Evolutionary conservation across 2,888 invertebrate species (phyloP).

Genomic region (Trichopoda pennipes): DNA sequence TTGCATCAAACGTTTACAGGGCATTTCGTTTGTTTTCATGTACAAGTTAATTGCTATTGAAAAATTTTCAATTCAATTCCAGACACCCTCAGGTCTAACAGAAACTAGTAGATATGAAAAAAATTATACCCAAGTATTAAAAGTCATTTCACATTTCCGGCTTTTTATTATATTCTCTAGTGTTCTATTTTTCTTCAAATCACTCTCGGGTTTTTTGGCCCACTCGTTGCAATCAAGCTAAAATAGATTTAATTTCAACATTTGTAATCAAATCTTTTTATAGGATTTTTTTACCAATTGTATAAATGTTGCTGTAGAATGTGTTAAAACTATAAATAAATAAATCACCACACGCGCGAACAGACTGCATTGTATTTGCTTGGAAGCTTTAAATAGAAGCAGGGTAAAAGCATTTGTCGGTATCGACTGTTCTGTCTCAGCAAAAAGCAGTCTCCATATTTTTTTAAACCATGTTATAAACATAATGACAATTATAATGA

Average conservation of each 20-base stretch:
- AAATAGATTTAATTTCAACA: slow-evolving; percentile 21
- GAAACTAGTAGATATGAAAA: too few relatives aligned
- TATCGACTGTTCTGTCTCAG: slow-evolving; percentile 72
- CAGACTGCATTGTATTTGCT: slow-evolving; percentile 84
- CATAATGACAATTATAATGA: slow-evolving; percentile 83
- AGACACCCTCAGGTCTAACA: too few relatives aligned
- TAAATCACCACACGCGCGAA: slow-evolving; percentile 85
- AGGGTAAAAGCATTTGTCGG: slow-evolving; percentile 83
- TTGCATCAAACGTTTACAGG: too few relatives aligned
- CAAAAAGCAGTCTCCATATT: slow-evolving; percentile 83
- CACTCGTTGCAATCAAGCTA: slow-evolving; percentile 71
- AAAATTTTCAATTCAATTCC: too few relatives aligned
- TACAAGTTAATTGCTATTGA: too few relatives aligned
- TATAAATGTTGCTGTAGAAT: slow-evolving; percentile 85
- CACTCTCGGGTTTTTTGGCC: slow-evolving; percentile 26
- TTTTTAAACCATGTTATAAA: slow-evolving; percentile 90
- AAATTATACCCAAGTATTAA: slow-evolving; percentile 80
- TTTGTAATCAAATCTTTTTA: neutral
- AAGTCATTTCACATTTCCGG: slow-evolving; percentile 73
- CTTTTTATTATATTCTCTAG: slow-evolving; percentile 60
- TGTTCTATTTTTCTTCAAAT: neutral
- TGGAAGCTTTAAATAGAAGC: slow-evolving; percentile 84
- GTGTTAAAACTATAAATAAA: slow-evolving; percentile 84
- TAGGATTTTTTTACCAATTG: slow-evolving; percentile 82
- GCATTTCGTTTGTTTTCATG: too few relatives aligned